phyloP scores from a whole-genome alignment of 2,797 vertebrate genomes.

The Pseudomugil gertrudae region DNA sequence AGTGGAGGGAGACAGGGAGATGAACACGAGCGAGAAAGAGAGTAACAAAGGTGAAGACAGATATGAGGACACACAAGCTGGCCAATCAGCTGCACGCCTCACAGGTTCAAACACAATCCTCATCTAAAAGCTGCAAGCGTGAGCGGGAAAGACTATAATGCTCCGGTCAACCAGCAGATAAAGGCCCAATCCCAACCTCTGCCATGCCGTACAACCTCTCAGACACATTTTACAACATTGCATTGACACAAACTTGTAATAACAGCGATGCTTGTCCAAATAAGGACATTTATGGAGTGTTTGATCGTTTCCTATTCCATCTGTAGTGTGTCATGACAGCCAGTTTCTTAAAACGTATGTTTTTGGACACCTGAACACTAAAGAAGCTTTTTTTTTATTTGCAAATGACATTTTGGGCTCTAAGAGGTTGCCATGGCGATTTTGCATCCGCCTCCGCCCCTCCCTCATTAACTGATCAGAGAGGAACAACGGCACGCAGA shows the following conservation, averaged over 20 bases:
- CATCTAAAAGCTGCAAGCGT: slow-evolving; percentile 21
- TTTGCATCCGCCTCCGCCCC: neutral
- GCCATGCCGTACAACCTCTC: no score
- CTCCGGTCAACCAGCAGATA: no score
- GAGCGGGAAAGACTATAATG: no score
- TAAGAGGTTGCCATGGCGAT: neutral
- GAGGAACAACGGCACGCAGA: neutral
- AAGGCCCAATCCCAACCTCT: no score
- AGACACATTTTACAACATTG: neutral
- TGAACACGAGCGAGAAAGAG: slow-evolving; percentile 23
- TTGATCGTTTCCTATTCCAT: neutral
- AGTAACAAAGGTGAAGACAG: slow-evolving; percentile 36
- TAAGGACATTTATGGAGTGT: neutral
- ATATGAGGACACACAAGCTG: slow-evolving; percentile 68
- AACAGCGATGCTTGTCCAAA: neutral
- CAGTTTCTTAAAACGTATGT: neutral
- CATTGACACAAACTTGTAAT: neutral
- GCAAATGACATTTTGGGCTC: neutral
- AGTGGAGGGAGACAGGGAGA: slow-evolving; percentile 41
- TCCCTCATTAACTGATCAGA: neutral
- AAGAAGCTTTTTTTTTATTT: neutral
- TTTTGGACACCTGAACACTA: neutral
- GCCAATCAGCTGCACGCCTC: slow-evolving; percentile 67
- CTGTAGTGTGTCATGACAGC: neutral
- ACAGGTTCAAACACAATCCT: slow-evolving; percentile 57